Evolutionary conservation across 1,140 invertebrate species (phyloP).

Genomic region (Sitophilus oryzae): DNA sequence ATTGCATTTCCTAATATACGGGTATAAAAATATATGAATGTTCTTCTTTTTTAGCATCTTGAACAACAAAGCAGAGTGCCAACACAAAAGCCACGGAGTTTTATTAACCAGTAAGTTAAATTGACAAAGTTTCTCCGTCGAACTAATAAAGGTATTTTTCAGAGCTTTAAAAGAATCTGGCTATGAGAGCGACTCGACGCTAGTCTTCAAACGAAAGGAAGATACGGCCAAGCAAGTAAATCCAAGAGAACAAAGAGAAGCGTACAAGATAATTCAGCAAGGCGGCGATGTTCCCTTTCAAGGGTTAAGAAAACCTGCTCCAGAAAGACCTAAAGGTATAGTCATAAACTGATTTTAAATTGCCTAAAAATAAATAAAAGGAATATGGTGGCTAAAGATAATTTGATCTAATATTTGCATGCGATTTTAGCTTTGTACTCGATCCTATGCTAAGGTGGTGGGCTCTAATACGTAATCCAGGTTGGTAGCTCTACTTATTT

Average conservation of each 20-base stretch:
- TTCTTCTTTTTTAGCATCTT: conserved; percentile 53
- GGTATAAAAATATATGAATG: neutral
- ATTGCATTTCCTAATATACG: neutral
- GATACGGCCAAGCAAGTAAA: conserved; percentile 60
- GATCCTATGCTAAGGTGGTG: conserved; percentile 24
- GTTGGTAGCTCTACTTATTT: too few species aligned
- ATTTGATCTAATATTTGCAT: conserved; percentile 10
- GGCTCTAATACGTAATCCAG: too few species aligned
- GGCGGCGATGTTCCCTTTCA: conserved; percentile 88
- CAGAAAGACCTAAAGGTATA: conserved; percentile 78
- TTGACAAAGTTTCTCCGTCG: neutral
- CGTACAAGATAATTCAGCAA: conserved; percentile 79
- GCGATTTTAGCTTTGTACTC: conserved; percentile 25
- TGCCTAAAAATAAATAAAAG: neutral
- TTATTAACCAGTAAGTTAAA: conserved; percentile 64
- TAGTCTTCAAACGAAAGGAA: conserved; percentile 71
- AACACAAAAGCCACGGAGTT: conserved; percentile 53
- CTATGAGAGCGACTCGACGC: conserved; percentile 84
- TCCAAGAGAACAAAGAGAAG: conserved; percentile 70
- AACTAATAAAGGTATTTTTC: conserved; percentile 28
- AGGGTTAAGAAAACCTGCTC: conserved; percentile 80
- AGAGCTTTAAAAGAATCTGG: conserved; percentile 82
- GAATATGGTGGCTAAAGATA: neutral
- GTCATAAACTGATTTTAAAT: too few species aligned
- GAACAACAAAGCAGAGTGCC: conserved; percentile 55